These are phyloP conservation scores for Nasonovia ribisnigri DNA, from an alignment of 2,888 invertebrate species.

Conservation along the genomic window DNA sequence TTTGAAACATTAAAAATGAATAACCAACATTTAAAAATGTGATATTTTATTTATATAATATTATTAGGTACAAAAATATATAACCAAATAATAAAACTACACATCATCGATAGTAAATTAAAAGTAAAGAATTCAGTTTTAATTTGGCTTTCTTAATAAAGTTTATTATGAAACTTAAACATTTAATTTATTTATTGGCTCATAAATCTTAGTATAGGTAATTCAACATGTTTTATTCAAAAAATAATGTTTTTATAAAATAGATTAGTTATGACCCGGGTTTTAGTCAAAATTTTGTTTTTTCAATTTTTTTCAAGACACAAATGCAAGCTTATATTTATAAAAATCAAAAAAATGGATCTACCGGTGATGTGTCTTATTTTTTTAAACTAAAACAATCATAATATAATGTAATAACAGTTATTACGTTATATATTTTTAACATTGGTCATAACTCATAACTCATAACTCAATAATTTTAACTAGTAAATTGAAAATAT, in stretches of 20 bases:
- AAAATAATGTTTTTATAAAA: not conserved
- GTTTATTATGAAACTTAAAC: not conserved
- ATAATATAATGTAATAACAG: not conserved
- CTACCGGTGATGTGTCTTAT: not conserved
- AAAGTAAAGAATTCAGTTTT: not conserved
- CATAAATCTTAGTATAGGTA: not conserved
- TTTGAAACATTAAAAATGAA: not conserved
- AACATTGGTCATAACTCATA: not conserved
- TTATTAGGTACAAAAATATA: not conserved
- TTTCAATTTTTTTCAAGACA: not conserved
- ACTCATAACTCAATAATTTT: not conserved
- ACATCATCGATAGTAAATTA: not conserved
- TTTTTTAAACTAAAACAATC: not conserved
- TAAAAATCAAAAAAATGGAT: not conserved
- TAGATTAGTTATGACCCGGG: not conserved
- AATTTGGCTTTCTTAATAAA: not conserved
- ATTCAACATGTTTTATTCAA: not conserved
- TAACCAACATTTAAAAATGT: not conserved
- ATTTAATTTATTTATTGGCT: not conserved
- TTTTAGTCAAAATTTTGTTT: not conserved
- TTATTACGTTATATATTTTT: not conserved
- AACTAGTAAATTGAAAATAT: not conserved
- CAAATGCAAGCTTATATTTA: not conserved
- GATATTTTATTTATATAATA: not conserved
- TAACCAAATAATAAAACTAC: not conserved